Percentiles rank a stretch among this genome's conserved stretches.
phyloP scores from a whole-genome alignment of 2,113 vertebrate species.

The Pangasianodon hypophthalmus region DNA sequence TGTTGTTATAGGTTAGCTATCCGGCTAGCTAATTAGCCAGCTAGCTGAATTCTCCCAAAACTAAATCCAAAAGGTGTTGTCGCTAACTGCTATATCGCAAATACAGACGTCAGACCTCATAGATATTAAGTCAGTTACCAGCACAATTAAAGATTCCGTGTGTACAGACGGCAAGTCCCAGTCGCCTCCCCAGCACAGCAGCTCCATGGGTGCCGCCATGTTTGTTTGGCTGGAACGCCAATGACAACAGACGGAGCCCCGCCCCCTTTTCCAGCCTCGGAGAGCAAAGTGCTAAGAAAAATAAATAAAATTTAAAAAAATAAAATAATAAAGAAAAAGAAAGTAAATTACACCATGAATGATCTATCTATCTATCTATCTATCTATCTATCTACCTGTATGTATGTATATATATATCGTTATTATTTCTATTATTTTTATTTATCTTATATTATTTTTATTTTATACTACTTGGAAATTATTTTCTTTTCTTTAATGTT shows the following conservation, averaged over 20 bases:
- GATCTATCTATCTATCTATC: too few species aligned
- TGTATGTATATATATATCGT: too few species aligned
- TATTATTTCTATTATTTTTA: too few species aligned
- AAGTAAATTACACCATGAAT: not conserved
- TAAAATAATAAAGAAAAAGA: too few species aligned
- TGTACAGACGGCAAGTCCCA: slow-evolving; percentile 94
- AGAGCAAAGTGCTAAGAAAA: not conserved
- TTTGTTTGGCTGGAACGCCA: slow-evolving; percentile 61
- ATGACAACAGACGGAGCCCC: not conserved
- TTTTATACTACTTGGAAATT: too few species aligned
- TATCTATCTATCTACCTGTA: too few species aligned
- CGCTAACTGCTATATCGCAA: not conserved
- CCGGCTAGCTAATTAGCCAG: not conserved
- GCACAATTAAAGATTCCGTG: slow-evolving; percentile 85
- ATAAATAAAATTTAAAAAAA: too few species aligned
- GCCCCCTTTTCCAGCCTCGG: not conserved
- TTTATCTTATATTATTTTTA: too few species aligned
- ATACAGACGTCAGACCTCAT: not conserved
- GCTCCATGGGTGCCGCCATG: slow-evolving; percentile 91
- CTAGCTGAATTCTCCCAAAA: not conserved
- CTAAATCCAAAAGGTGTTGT: not conserved
- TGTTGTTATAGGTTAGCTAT: not conserved
- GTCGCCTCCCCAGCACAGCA: slow-evolving; percentile 90
- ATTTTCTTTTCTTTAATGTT: too few species aligned
- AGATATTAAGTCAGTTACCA: slow-evolving; percentile 78